Evolutionary conservation across 2,888 invertebrate genomes (phyloP), one percentile per base, ranked within the genome.

Genomic region (Azorinus chamasolen): DNA sequence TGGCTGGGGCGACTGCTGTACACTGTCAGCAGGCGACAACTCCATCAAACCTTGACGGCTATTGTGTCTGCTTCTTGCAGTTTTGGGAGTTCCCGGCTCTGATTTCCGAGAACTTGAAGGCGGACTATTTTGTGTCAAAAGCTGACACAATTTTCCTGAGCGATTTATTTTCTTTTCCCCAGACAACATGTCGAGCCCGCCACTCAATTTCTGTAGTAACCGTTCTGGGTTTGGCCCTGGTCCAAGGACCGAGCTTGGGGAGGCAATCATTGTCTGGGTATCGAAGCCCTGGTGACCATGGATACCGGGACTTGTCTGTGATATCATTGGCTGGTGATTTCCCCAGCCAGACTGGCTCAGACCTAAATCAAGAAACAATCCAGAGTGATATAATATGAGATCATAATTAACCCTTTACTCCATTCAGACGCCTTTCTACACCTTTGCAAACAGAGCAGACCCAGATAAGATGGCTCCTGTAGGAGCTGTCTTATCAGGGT

Each of bases 1-100:
- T 0, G 89, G 89, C 48, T 88, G 88, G 0, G 91, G 90, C 0
- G 90, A 91, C 77, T 89, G 90, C 76, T 88, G 89, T 53, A 87
- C 72, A 57, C 81, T 86, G 59, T 89, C 88, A 1, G 83, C 76
- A 0, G 89, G 87, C 22, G 90, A 90, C 74, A 87, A 87, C 18
- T 83, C 79, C 59, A 76, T 79, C 14, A 57, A 48, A 1, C 69
- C 66, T 25, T 71, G 76, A 22, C 79, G 75, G 54, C 79, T 80
- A 51, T 80, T 81, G 43, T 74, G 77, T 24, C 77, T 45, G 37
- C 77, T 77, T 32, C 74, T 45, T 1, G 25, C 53, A 25, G 68
- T 27, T 57, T 80, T 81, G 10, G 73, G 77, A 0, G 76, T 77
- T 16, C 74, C 74, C 6, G 73, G 71, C 2, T 70, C 74, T 0